Base-by-base conservation (phyloP, 2,888 invertebrate species). In the Ectemnius cavifrons region DNA sequence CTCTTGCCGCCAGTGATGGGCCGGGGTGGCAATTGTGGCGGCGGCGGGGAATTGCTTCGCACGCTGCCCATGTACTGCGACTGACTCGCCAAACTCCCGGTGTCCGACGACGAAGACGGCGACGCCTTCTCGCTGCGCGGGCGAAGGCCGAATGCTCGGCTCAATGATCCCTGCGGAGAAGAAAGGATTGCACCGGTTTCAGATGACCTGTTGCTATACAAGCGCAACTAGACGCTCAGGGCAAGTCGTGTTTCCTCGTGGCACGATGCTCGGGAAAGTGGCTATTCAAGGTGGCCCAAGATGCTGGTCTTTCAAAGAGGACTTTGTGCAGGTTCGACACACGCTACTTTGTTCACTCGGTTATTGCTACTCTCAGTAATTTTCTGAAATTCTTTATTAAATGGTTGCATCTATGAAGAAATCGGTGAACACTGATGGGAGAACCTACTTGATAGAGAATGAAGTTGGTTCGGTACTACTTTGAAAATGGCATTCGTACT, bases 151-250 rank as follows among this genome's bases (percentile, higher is more conserved):
- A 96, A 91, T 3, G 95, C 96, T 74, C 95, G 92, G 73, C 94
- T 94, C 89, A 96, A 92, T 62, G 95, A 95, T 76, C 95, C 95
- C 95, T 95, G 92, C n/a, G 90, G 46, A 73, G 62, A 28, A 49
- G 65, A 37, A 37, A 37, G 37, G 37, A 8, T 37, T 6, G 8
- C 37, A 4, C 16, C 6, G 16, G 0, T 59, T 11, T 75, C 61
- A 75, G 18, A 37, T 16, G 8, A 37, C 8, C 14, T 18, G 11
- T 18, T 13, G 13, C n/a, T 16, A 13, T 11, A 13, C 11, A 13
- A 4, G 18, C 14, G 18, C 1, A 2, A n/a, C 37, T 37, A 37
- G 8, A 11, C 37, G 0, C 2, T 59, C 14, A 14, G 4, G 4
- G n/a, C 18, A 47, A 27, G 13, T 5, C 14, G 46, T 14, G n/a